These are phyloP conservation scores for Oenanthe melanoleuca DNA, from an alignment of 2,113 vertebrate species.

Conservation along the genomic window DNA sequence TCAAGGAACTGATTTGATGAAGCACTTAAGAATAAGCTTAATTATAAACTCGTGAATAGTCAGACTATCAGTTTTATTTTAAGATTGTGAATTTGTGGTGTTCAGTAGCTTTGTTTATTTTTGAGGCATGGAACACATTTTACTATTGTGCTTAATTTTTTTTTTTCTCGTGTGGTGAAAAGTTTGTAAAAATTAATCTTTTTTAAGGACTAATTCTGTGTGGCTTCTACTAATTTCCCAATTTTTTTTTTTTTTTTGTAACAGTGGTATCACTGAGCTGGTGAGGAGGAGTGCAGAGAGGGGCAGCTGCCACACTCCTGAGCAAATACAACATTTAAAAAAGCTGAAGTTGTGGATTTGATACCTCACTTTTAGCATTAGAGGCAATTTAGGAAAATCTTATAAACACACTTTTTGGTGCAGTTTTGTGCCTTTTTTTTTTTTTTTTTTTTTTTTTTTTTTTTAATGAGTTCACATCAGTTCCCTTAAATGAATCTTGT, in stretches of 20 bases:
- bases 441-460: neutral
- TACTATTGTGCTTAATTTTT: neutral
- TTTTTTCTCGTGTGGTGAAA: neutral
- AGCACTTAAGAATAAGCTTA: neutral
- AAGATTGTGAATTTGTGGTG: neutral
- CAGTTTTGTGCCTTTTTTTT: neutral
- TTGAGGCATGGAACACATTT: neutral
- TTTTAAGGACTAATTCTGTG: neutral
- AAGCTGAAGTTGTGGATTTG: neutral
- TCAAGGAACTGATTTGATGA: neutral
- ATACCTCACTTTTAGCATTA: neutral
- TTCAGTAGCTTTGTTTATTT: neutral
- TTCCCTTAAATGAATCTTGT: neutral
- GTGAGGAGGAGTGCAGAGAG: neutral
- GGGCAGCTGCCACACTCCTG: rapidly evolving
- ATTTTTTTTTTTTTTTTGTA: neutral
- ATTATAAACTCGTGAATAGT: neutral
- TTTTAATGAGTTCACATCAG: neutral
- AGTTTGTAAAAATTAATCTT: neutral
- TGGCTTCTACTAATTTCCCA: neutral
- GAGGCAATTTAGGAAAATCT: neutral
- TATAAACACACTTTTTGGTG: neutral
- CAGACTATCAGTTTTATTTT: neutral
- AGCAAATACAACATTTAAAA: neutral
- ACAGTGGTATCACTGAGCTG: neutral